Conservation (phyloP, 2,113 vertebrate species). For the Myrmecophaga tridactyla region DNA sequence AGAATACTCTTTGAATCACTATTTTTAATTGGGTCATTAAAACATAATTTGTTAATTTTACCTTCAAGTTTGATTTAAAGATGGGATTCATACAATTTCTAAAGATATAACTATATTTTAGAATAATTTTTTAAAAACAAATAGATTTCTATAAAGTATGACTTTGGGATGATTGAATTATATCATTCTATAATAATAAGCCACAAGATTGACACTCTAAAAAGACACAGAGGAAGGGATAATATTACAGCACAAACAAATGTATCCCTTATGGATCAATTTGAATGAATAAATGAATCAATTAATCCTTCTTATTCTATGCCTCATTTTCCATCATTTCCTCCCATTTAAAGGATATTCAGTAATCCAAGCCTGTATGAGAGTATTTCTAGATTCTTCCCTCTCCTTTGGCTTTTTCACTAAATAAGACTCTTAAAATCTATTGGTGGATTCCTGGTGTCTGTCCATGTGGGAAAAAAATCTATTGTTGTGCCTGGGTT, state of each 20-base stretch:
- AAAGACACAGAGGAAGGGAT: not conserved
- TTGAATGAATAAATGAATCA: not conserved
- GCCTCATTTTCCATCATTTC: not conserved
- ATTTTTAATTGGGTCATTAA: conserved; percentile 13
- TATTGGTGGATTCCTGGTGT: no score
- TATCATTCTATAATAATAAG: not conserved
- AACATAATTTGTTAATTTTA: not conserved
- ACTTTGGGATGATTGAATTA: not conserved
- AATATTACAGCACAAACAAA: not conserved
- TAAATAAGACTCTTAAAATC: not conserved
- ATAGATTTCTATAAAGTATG: not conserved
- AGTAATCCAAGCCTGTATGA: not conserved
- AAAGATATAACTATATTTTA: not conserved
- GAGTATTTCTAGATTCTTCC: not conserved
- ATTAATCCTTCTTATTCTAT: not conserved
- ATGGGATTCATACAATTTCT: not conserved
- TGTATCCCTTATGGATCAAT: not conserved
- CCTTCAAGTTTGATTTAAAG: not conserved
- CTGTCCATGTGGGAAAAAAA: no score
- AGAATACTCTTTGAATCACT: not conserved
- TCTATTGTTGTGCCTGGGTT: not conserved
- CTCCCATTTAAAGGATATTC: not conserved
- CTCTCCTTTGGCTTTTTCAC: not conserved
- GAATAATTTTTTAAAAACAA: not conserved
- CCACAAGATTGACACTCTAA: not conserved